A percentile compares a stretch with the other conserved stretches of the same genome.
Conservation (phyloP, 2,113 vertebrate species). For the Bos javanicus region DNA sequence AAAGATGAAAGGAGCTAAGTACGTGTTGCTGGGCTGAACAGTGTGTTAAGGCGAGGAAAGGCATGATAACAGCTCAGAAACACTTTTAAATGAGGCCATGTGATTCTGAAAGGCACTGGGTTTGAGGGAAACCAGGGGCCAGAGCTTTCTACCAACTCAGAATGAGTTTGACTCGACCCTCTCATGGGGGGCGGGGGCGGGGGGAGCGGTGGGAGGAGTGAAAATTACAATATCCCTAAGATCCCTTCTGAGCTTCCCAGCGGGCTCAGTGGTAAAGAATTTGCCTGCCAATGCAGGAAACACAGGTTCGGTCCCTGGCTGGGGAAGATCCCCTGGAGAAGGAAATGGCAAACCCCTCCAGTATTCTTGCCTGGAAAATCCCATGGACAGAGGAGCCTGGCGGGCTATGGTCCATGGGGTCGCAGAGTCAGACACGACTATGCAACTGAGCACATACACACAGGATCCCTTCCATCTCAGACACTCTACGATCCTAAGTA, state of each 20-base stretch:
- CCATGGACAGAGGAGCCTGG: background rate
- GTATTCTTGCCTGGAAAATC: background rate
- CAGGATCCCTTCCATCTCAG: background rate
- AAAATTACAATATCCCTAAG: background rate
- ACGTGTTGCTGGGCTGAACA: background rate
- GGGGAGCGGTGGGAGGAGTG: background rate
- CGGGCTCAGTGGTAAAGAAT: background rate
- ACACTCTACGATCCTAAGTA: background rate
- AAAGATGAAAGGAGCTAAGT: constrained; percentile 17
- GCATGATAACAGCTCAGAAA: background rate
- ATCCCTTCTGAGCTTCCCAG: background rate
- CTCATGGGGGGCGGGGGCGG: accelerated
- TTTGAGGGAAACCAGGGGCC: background rate
- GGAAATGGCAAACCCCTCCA: background rate
- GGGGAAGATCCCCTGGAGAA: background rate
- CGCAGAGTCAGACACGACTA: background rate
- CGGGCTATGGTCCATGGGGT: background rate
- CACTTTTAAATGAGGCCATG: background rate
- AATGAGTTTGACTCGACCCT: background rate
- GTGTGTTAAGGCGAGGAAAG: background rate
- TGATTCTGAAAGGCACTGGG: background rate
- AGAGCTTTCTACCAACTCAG: background rate
- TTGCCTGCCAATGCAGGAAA: background rate
- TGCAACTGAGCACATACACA: background rate
- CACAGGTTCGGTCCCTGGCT: background rate